Evolutionary conservation across 2,888 invertebrate species (phyloP).

Genomic region (Diadegma fenestrale): DNA sequence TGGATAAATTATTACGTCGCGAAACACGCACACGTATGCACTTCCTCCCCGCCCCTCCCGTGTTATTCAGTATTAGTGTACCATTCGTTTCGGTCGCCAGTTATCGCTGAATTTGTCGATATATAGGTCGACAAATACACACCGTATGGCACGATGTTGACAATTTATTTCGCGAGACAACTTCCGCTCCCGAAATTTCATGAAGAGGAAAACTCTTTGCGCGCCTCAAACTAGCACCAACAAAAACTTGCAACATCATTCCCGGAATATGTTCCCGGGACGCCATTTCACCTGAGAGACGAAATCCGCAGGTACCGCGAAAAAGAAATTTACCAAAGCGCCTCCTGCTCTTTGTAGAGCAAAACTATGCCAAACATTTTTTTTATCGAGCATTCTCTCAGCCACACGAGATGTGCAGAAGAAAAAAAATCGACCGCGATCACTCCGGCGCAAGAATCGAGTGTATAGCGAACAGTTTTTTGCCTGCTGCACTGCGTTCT

Average conservation of each 20-base stretch:
- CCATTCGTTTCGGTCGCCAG: slow-evolving; percentile 52
- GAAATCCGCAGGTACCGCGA: background rate
- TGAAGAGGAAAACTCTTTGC: background rate
- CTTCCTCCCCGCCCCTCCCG: slow-evolving; percentile 16
- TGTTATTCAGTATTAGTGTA: slow-evolving; percentile 31
- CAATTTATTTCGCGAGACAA: slow-evolving; percentile 1
- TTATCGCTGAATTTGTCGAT: slow-evolving; percentile 53
- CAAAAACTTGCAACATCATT: background rate
- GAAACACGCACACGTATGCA: slow-evolving; percentile 51
- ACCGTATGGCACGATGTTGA: slow-evolving; percentile 5
- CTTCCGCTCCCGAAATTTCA: background rate
- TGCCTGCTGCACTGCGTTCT: background rate
- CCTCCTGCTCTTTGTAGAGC: background rate
- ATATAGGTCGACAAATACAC: background rate
- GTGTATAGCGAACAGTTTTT: background rate
- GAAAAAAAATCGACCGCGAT: background rate
- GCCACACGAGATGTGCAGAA: background rate
- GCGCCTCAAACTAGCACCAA: background rate
- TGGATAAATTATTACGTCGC: slow-evolving; percentile 67
- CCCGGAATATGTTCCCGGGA: background rate
- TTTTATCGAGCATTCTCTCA: background rate
- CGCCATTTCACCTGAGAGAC: background rate
- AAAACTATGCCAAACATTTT: background rate
- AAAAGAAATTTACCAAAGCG: background rate
- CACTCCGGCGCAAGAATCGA: background rate